These are phyloP conservation scores for Drosophila kuntzei DNA, from an alignment of 2,888 invertebrate species.

Conservation along the genomic window DNA sequence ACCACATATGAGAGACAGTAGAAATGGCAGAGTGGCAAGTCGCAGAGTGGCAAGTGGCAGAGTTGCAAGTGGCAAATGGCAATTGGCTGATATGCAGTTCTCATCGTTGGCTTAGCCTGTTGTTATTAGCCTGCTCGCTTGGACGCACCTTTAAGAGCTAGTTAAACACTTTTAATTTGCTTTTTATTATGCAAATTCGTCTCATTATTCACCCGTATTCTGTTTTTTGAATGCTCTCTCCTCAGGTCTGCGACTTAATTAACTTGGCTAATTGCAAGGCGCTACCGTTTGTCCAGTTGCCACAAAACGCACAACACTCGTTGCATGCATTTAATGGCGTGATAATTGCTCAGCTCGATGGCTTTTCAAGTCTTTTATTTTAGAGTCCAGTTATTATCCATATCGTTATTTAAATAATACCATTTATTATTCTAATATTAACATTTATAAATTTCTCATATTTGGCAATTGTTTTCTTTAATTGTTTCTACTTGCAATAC, in stretches of 20 bases:
- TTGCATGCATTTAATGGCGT: conserved; percentile 60
- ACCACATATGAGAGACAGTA: conserved; percentile 12
- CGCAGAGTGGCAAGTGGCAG: neutral
- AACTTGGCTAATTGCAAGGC: conserved; percentile 69
- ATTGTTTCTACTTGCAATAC: neutral
- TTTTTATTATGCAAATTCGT: conserved; percentile 73
- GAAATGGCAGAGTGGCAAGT: conserved; percentile 1
- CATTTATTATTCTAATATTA: neutral
- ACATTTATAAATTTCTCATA: no score
- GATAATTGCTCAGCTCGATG: conserved; percentile 59
- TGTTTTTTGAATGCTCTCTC: conserved; percentile 28
- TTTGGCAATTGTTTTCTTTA: neutral
- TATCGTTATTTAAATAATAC: no score
- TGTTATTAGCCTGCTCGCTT: conserved; percentile 21
- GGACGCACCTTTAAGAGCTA: conserved; percentile 50
- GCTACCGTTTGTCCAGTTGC: conserved; percentile 66
- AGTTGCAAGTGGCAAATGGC: neutral
- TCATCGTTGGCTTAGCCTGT: conserved; percentile 12
- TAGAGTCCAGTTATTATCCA: conserved; percentile 15
- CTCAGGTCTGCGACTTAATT: conserved; percentile 66
- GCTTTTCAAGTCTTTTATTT: conserved; percentile 31
- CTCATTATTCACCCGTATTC: conserved; percentile 63
- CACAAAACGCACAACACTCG: conserved; percentile 13
- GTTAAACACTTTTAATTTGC: conserved; percentile 62
- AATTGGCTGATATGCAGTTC: conserved; percentile 31